A percentile compares a stretch with the other conserved stretches of the same genome.
Conservation (phyloP, 2,888 invertebrate genomes). For the Hypercompe scribonia region DNA sequence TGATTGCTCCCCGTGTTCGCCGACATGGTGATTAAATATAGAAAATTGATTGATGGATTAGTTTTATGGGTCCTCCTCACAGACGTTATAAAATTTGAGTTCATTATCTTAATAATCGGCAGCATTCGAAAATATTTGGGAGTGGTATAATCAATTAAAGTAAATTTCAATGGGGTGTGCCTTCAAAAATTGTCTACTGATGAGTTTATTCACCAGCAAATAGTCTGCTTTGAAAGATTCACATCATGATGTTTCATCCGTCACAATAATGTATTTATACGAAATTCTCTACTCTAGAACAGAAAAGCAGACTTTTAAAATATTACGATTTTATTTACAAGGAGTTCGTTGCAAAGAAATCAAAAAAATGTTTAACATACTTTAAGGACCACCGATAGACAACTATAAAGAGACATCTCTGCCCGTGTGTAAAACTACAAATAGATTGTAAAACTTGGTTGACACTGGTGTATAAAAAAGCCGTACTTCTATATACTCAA, state of each 20-base stretch:
- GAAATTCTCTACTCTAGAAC: background rate
- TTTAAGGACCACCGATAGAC: conserved; percentile 17
- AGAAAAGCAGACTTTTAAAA: conserved; percentile 10
- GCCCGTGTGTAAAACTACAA: conserved; percentile 36
- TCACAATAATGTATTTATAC: background rate
- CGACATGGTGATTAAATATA: conserved; percentile 29
- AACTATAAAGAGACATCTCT: conserved; percentile 13
- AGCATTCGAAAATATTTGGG: background rate
- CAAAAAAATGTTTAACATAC: conserved; percentile 24
- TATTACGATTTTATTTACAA: conserved; percentile 17
- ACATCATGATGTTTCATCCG: background rate
- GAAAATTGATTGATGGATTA: conserved; percentile 59
- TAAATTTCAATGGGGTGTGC: background rate
- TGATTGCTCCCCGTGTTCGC: conserved; percentile 43
- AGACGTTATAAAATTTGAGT: conserved; percentile 30
- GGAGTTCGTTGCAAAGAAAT: conserved; percentile 24
- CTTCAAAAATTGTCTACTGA: background rate
- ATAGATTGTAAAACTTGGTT: conserved; percentile 49
- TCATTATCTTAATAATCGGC: conserved; percentile 34
- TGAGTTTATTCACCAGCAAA: background rate
- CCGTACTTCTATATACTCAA: conserved; percentile 35
- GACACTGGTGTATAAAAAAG: conserved; percentile 42
- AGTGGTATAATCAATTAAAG: background rate
- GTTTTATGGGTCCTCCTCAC: conserved; percentile 39
- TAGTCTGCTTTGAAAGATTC: no score